Evolutionary conservation across 2,888 invertebrate species (phyloP), one percentile per base, ranked within the genome.

Genomic region (Drosophila pegasa): DNA sequence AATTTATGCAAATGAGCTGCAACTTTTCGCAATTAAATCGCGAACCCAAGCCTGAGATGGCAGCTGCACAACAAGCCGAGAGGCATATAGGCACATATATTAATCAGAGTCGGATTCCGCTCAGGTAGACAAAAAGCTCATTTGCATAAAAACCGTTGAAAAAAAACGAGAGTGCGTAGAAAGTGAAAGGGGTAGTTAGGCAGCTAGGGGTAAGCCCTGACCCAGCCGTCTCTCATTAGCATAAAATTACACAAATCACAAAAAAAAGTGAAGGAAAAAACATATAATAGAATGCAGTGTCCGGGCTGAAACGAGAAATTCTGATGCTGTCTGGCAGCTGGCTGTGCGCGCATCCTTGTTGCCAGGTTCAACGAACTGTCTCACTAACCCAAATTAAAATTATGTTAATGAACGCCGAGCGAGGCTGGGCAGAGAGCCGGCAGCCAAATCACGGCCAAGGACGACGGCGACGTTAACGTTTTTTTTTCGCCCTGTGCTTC

Each of bases 321-420:
- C 69, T 85, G 80, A 82, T 79, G 77, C 78, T 81, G 67, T 71
- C 66, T 57, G 66, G 51, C 67, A 65, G 81, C 78, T 71, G 81
- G 68, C 48, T 50, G 61, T 40, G 67, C 58, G 64, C 57, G 55
- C 55, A 59, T 61, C 58, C 60, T 71, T 48, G 76, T 41, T 67
- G 60, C 38, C 57, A 72, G 67, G 85, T 86, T 86, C 85, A 86
- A 86, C 83, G 81, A 81, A 81, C 82, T 79, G 87, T 82, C 88
- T 90, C 87, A 89, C 88, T 90, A 90, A 90, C 90, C 90, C 84
- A 90, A 90, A 90, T 90, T 90, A 90, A 90, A 90, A 90, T 90
- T 90, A 90, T 90, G 90, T 90, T 90, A 90, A 90, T 90, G 87
- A 87, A 84, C 70, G 73, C 52, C 51, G 76, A 70, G 61, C 45